A percentile compares a stretch with the other conserved stretches of the same genome.
These are phyloP conservation scores for Ceyx margarethae DNA, from an alignment of 2,113 vertebrate genomes.

Conservation along the genomic window DNA sequence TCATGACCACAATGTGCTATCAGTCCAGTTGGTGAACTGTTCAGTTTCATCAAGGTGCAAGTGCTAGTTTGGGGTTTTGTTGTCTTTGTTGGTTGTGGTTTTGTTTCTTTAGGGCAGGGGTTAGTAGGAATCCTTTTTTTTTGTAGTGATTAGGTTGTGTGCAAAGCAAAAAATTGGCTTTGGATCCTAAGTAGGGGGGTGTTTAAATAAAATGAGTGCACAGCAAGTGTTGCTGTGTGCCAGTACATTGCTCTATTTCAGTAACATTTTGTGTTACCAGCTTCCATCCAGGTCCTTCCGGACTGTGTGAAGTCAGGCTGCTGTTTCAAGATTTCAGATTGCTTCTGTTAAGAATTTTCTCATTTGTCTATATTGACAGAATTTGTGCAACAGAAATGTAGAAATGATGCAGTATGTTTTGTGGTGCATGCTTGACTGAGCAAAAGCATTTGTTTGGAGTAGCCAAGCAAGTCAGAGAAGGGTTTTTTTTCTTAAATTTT, in stretches of 20 bases:
- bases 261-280: neutral
- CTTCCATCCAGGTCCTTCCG: neutral
- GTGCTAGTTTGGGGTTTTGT: neutral
- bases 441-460: conserved; percentile 11
- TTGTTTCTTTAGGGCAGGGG: neutral
- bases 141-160: neutral
- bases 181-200: neutral
- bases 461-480: neutral
- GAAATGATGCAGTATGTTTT: neutral
- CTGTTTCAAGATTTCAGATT: neutral
- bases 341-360: neutral
- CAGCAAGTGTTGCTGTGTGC: neutral
- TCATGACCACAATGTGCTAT: neutral
- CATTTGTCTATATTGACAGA: neutral
- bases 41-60: neutral
- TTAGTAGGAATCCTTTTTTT: neutral
- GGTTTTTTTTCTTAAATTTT: neutral
- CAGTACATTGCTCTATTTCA: neutral
- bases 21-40: neutral
- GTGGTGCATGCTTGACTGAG: neutral
- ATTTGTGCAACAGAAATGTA: neutral
- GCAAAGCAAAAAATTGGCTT: neutral
- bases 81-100: neutral
- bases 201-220: neutral
- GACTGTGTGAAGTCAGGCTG: neutral